Evolutionary conservation across 1,140 invertebrate genomes (phyloP).

Genomic region (Mactra quadrangularis): DNA sequence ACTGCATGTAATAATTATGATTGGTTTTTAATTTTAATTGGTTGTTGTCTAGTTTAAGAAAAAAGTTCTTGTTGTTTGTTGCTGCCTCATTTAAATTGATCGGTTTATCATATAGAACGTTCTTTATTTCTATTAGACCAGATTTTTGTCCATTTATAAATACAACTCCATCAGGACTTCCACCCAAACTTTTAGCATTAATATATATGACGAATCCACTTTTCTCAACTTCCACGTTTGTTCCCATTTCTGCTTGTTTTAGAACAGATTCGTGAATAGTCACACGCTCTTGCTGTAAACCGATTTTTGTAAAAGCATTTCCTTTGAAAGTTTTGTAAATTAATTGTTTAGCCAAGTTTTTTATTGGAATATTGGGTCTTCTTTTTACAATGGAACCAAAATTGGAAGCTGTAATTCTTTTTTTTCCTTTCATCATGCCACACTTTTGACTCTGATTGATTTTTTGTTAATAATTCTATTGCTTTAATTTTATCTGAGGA

Average conservation of each 20-base stretch:
- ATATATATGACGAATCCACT: background rate
- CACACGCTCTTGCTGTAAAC: background rate
- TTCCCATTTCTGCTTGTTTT: background rate
- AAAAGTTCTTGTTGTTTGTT: background rate
- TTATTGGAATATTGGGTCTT: background rate
- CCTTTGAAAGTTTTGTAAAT: background rate
- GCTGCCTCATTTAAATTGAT: background rate
- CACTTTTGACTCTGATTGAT: background rate
- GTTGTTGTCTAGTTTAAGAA: background rate
- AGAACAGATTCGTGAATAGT: background rate
- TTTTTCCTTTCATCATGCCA: conserved; percentile 19
- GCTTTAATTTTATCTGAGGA: background rate
- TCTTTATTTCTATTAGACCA: too few species aligned
- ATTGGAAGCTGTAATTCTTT: background rate
- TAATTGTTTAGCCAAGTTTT: background rate
- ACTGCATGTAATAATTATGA: background rate
- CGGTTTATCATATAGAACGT: too few species aligned
- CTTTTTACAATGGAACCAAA: background rate
- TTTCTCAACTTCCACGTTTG: background rate
- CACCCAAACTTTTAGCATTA: background rate
- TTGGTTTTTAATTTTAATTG: background rate
- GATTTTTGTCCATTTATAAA: background rate
- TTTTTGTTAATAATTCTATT: background rate
- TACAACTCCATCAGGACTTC: background rate
- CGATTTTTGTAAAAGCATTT: background rate